Percentiles rank a stretch among this genome's conserved stretches.
phyloP scores from a whole-genome alignment of 2,797 vertebrate genomes.

The Nannoperca obscura region DNA sequence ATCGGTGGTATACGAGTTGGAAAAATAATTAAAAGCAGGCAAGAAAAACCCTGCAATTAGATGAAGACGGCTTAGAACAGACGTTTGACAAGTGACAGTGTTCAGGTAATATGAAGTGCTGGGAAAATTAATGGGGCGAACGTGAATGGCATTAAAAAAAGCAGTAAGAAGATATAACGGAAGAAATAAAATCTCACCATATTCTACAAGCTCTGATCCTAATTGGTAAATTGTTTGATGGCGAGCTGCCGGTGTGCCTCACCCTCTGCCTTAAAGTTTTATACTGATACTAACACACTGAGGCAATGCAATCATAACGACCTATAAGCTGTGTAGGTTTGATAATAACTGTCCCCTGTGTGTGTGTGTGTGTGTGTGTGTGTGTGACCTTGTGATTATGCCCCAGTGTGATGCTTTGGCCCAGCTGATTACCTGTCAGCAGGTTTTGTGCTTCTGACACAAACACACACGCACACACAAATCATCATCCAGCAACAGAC shows the following conservation, averaged over 20 bases:
- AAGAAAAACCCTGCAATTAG: conserved; percentile 18
- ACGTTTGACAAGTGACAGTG: background rate
- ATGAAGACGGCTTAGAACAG: background rate
- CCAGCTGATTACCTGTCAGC: conserved; percentile 86
- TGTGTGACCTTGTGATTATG: conserved; percentile 75
- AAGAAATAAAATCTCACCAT: background rate
- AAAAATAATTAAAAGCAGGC: conserved; percentile 7
- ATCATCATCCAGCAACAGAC: conserved; percentile 59
- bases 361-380: conserved; percentile 34
- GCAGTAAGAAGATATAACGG: no score
- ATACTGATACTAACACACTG: conserved; percentile 67
- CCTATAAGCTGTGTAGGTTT: conserved; percentile 66
- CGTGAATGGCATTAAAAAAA: conserved; percentile 7
- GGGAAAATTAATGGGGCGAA: background rate
- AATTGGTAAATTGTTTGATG: conserved; percentile 45
- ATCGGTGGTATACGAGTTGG: background rate
- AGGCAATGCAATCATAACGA: conserved; percentile 69
- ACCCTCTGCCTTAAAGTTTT: conserved; percentile 48
- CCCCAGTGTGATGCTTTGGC: conserved; percentile 77
- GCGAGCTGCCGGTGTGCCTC: conserved; percentile 37
- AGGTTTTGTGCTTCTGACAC: conserved; percentile 74
- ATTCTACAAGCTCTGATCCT: background rate
- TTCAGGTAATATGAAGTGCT: conserved; percentile 6
- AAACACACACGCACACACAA: conserved; percentile 38
- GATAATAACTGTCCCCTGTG: conserved; percentile 67